phyloP scores from a whole-genome alignment of 2,888 invertebrate species.

The Luperina nickerlii region DNA sequence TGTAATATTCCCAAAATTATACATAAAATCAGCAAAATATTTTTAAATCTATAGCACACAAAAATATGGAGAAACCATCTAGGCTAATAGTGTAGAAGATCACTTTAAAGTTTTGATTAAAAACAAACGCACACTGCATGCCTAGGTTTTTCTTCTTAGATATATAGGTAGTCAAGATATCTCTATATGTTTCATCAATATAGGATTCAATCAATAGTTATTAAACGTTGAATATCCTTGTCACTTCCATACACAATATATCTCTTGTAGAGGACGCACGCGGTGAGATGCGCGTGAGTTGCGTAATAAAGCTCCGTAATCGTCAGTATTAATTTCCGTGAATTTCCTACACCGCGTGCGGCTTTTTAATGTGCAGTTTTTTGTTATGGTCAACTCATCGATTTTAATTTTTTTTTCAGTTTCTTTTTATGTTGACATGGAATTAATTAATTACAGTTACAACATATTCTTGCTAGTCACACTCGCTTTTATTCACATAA shows the following conservation, averaged over 20 bases:
- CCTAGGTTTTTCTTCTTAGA: neutral
- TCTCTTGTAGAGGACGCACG: constrained; percentile 39
- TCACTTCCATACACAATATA: constrained; percentile 37
- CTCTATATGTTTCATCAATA: neutral
- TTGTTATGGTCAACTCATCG: constrained; percentile 26
- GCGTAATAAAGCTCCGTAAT: constrained; percentile 75
- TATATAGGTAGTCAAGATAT: neutral
- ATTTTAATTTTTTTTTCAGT: constrained; percentile 20
- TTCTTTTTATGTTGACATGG: neutral
- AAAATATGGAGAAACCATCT: neutral
- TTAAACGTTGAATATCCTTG: neutral
- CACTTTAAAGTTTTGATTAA: neutral
- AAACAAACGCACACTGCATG: neutral
- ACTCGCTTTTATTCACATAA: neutral
- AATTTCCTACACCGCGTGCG: constrained; percentile 69
- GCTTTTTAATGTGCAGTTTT: constrained; percentile 40
- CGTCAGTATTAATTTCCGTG: constrained; percentile 80
- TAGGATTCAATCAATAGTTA: neutral
- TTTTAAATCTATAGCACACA: neutral
- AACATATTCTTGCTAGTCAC: neutral
- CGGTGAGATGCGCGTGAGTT: constrained; percentile 78
- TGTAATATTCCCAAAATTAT: neutral
- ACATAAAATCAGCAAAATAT: neutral
- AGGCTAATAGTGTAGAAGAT: neutral
- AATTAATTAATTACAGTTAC: neutral